Base-by-base conservation (phyloP, 2,113 vertebrate genomes). In the Lanius ludovicianus region DNA sequence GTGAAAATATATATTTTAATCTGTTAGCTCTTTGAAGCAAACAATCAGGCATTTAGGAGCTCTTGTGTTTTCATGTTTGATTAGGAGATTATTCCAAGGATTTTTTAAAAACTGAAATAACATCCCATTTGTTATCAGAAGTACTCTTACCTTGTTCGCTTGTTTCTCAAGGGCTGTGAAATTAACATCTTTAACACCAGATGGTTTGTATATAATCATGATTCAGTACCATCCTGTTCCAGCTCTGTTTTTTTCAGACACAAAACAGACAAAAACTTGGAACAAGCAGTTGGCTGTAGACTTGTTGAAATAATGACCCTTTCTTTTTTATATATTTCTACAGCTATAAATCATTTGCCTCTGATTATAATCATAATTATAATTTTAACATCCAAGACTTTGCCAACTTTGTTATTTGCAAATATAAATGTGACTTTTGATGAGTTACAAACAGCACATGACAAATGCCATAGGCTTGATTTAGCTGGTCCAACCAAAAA, bases 121-220 rank as follows among this genome's bases (percentile, higher is more conserved):
- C 15, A 44, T 7, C 18, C n/a, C 7, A 24, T 84, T 89, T 87
- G 39, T 79, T 85, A 62, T 41, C 17, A 75, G 49, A 84, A 89
- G 13, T 41, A 55, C 1, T 5, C 42, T 75, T 84, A 80, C 78
- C 69, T 91, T 82, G 31, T 69, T 91, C 31, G 12, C 46, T 87
- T 82, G 37, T 69, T 95, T 79, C 74, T 93, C 59, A n/a, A 76
- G 33, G 31, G 30, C 39, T 94, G 50, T 62, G 42, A 63, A 81
- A 87, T 79, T 77, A 87, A 83, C 50, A 78, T 95, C 42, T 93
- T 93, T 74, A 74, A 67, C 53, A 93, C 70, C 67, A 77, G 57
- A 91, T 82, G 62, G 91, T 79, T 93, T 89, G 49, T 56, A 91
- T 71, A 44, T 39, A 84, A 59, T 89, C 86, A 91, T 0, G 0